Conservation (phyloP, 2,113 vertebrate species). For the Neodon shergylaensis region DNA sequence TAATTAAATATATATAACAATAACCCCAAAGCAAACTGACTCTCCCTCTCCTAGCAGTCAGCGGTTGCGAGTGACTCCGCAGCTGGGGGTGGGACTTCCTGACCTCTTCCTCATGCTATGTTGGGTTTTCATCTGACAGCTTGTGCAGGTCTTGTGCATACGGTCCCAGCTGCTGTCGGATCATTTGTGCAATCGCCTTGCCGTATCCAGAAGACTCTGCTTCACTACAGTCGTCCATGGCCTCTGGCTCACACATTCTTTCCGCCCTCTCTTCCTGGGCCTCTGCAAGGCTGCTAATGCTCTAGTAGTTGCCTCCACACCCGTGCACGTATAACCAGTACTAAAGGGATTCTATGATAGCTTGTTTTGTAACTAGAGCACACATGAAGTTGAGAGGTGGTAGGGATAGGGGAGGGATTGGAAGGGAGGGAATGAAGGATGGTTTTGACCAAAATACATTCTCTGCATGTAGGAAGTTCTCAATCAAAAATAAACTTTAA, state of each 20-base stretch:
- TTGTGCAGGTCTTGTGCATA: neutral
- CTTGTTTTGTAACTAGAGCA: neutral
- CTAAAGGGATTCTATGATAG: too few species aligned
- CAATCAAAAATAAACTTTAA: neutral
- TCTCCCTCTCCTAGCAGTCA: too few species aligned
- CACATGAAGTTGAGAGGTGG: neutral
- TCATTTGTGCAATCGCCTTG: neutral
- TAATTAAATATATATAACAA: neutral
- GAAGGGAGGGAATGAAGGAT: neutral
- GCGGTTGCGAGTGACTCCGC: too few species aligned
- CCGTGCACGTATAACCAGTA: too few species aligned
- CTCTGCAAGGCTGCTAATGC: neutral
- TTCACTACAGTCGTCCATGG: neutral
- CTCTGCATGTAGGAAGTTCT: neutral
- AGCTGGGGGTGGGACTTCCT: neutral
- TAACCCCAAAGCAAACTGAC: neutral
- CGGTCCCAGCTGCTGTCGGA: neutral
- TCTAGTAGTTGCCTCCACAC: neutral
- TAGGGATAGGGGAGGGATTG: neutral
- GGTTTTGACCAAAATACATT: neutral
- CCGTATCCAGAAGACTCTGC: neutral
- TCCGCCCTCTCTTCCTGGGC: neutral
- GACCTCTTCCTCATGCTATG: too few species aligned
- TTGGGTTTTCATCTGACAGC: neutral
- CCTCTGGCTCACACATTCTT: too few species aligned